Evolutionary conservation across 2,113 vertebrate species (phyloP).

Genomic region (Danio rerio): DNA sequence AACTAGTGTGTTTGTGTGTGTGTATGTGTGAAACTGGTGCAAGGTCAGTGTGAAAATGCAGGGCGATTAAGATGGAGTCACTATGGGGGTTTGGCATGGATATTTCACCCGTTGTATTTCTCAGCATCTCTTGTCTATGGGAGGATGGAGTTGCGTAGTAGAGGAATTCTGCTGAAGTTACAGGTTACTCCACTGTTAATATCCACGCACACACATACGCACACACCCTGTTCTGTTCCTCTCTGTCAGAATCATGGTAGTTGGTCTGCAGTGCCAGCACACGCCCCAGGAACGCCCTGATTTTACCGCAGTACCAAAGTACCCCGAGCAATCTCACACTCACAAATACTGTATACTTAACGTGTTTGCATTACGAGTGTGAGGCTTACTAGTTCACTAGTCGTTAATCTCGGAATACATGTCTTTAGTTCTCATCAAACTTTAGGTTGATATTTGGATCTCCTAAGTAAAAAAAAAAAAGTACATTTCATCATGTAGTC

Average conservation of each 20-base stretch:
- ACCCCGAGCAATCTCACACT: constrained; percentile 46
- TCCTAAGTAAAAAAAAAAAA: too few species aligned
- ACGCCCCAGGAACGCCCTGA: constrained; percentile 47
- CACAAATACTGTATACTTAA: not conserved
- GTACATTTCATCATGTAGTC: too few species aligned
- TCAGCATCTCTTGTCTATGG: not conserved
- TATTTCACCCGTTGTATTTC: not conserved
- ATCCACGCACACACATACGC: not conserved
- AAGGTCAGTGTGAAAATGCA: constrained; percentile 21
- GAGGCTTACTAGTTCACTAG: not conserved
- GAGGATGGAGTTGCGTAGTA: not conserved
- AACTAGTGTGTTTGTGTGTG: not conserved
- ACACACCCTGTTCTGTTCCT: not conserved
- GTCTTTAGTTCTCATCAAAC: too few species aligned
- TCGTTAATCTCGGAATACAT: too few species aligned
- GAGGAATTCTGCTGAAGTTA: constrained; percentile 23
- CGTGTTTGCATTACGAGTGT: not conserved
- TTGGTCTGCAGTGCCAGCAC: constrained; percentile 52
- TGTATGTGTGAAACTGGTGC: constrained; percentile 12
- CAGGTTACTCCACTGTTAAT: constrained; percentile 21
- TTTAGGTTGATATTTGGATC: too few species aligned
- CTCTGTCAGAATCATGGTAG: constrained; percentile 33
- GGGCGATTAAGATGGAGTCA: constrained; percentile 2
- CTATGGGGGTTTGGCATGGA: constrained; percentile 10
- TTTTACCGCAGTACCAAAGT: constrained; percentile 55